Evolutionary conservation across 2,113 vertebrate genomes (phyloP).

Genomic region (Monarcha castaneiventris): DNA sequence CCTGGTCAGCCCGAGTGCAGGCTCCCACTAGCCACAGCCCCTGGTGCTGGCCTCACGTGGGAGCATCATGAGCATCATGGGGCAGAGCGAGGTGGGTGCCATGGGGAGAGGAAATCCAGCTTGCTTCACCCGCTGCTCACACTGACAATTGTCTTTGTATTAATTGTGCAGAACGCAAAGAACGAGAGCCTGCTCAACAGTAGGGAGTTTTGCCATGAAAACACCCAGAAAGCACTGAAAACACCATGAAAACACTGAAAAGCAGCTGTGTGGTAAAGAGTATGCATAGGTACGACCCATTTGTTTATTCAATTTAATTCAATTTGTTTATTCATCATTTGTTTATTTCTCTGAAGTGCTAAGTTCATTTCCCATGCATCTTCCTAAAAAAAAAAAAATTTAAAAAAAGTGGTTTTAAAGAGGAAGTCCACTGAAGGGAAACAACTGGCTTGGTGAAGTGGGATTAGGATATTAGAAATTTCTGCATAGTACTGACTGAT

Average conservation of each 20-base stretch:
- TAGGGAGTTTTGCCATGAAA: neutral
- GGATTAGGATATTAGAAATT: neutral
- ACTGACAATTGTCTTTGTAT: neutral
- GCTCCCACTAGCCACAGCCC: neutral
- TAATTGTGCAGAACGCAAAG: neutral
- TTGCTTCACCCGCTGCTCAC: neutral
- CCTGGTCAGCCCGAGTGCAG: neutral
- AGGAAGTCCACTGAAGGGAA: neutral
- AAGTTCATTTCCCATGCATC: neutral
- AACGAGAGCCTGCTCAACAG: neutral
- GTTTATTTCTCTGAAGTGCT: neutral
- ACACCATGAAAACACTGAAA: neutral
- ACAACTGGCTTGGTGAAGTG: neutral
- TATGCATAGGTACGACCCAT: neutral
- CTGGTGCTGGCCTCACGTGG: fast-evolving
- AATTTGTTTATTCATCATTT: neutral
- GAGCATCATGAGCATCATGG: fast-evolving
- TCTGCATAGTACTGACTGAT: fast-evolving
- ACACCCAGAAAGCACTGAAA: neutral
- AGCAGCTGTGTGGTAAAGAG: neutral
- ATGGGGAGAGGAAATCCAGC: neutral
- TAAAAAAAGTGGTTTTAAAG: neutral
- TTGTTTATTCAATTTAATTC: too few species aligned
- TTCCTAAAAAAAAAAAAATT: neutral
- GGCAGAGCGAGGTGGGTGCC: neutral